Evolutionary conservation across 2,113 vertebrate species (phyloP), one percentile per base, ranked within the genome.

Genomic region (Gnathonemus longibarbis): DNA sequence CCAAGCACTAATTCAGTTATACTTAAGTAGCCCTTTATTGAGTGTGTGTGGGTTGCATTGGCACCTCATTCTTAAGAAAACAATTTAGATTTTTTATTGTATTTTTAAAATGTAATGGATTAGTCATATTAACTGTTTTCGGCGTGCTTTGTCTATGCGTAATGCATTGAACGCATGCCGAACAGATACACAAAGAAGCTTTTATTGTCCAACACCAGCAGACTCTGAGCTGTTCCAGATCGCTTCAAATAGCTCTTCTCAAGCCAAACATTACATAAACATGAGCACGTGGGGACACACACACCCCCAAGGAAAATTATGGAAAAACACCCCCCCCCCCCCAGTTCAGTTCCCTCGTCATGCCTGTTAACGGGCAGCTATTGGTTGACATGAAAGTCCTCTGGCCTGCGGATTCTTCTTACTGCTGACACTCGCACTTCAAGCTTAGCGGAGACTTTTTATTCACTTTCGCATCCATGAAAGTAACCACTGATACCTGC

Each of bases 111-210:
- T 13, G 84, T 85, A 45, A 85, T 49, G 84, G 84, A 86, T n/a
- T 50, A 48, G 48, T 48, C 84, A 48, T 84, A 84, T 27, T 48
- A 48, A 42, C 17, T 86, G 10, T 27, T 50, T n/a, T 50, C 45
- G 45, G 48, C 84, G 5, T 49, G 48, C 48, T 50, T 50, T 86
- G 5, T 24, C 84, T 27, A 27, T 86, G 45, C 4, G 45, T 31
- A 86, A 86, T 86, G 21, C 49, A 31, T 15, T 48, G 84, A 50
- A 31, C n/a, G 45, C 24, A 50, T 50, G 48, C 84, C 10, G 84
- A 86, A 49, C 84, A 85, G 84, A 85, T 85, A 46, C 21, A 35
- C 66, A 70, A 46, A 88, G 88, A 48, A 74, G 88, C 88, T 89
- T 66, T 74, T 50, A 89, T 89, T 50, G 88, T 77, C 62, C 27